Evolutionary conservation across 2,113 vertebrate genomes (phyloP).

Genomic region (Alosa alosa): DNA sequence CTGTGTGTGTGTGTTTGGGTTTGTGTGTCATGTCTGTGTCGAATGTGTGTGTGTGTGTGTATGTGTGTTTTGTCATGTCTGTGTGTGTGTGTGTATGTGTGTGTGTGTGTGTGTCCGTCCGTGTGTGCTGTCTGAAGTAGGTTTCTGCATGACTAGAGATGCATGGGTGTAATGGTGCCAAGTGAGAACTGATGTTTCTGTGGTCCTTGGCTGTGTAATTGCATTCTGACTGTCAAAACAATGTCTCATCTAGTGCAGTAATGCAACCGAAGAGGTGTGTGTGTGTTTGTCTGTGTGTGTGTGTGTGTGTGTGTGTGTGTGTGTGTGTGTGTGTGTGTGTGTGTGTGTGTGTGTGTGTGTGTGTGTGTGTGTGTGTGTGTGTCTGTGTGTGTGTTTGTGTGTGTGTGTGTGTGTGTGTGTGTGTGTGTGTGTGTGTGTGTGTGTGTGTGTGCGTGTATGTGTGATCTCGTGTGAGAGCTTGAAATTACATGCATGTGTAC

Average conservation of each 20-base stretch:
- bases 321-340: not conserved
- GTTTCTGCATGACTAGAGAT: not conserved
- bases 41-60: not conserved
- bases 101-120: not conserved
- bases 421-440: not conserved
- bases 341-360: not conserved
- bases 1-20: too few relatives aligned
- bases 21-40: not conserved
- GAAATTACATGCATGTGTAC: not conserved
- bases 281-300: not conserved
- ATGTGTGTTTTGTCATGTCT: not conserved
- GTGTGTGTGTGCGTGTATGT: constrained; percentile 1
- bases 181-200: constrained; percentile 5
- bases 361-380: not conserved
- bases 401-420: not conserved
- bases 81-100: not conserved
- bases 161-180: constrained; percentile 1
- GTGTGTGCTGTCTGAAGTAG: not conserved
- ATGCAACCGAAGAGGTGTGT: not conserved
- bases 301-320: not conserved
- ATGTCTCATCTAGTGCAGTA: not conserved
- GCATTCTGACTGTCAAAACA: constrained; percentile 9
- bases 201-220: constrained; percentile 1
- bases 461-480: not conserved
- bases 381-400: not conserved